Conservation (phyloP, 1,140 invertebrate species). For the Heterodera carotae region DNA sequence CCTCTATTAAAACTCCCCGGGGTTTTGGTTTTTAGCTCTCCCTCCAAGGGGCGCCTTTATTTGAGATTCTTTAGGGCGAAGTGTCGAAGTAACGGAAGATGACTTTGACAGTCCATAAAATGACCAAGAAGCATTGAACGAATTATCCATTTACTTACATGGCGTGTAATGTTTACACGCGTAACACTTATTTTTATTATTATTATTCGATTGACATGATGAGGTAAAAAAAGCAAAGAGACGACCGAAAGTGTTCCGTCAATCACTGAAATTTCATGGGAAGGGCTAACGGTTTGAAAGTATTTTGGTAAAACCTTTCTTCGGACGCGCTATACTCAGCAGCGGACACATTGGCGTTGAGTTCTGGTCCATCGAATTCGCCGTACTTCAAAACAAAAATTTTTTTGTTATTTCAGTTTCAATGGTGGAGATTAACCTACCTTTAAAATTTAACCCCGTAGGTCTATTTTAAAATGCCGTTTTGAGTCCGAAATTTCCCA, state of each 20-base stretch:
- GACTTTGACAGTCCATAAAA: constrained; percentile 14
- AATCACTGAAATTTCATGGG: background rate
- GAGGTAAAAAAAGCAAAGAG: too few species aligned
- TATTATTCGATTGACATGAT: too few species aligned
- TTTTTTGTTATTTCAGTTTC: background rate
- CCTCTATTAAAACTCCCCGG: too few species aligned
- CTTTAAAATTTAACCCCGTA: too few species aligned
- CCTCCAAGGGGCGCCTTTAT: too few species aligned
- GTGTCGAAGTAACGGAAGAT: background rate
- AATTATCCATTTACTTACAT: too few species aligned
- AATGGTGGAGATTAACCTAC: too few species aligned
- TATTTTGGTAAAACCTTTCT: background rate
- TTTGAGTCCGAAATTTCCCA: too few species aligned
- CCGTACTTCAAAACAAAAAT: constrained; percentile 18
- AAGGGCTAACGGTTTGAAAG: background rate
- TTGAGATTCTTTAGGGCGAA: background rate
- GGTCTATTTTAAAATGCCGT: too few species aligned
- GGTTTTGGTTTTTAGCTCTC: background rate
- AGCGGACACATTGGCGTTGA: background rate
- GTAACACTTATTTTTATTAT: too few species aligned
- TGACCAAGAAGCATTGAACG: too few species aligned
- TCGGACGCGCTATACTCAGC: background rate
- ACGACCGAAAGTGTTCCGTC: background rate
- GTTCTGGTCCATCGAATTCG: constrained; percentile 28
- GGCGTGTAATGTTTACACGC: too few species aligned